Evolutionary conservation across 2,113 vertebrate species (phyloP).

Genomic region (Ursus arctos): DNA sequence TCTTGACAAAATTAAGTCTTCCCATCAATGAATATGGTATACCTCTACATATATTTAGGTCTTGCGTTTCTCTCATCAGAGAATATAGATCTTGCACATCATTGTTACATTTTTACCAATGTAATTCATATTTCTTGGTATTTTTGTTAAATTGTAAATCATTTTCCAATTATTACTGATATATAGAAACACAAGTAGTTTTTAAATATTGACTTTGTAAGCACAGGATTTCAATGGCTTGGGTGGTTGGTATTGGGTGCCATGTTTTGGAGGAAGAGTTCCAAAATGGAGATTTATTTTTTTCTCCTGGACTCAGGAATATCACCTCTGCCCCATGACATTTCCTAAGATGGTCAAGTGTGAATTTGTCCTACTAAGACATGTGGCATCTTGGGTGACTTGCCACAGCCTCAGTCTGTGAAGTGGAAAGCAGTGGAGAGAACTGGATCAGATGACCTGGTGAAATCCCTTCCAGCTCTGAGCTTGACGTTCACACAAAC

Average conservation of each 20-base stretch:
- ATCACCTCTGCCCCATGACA: not conserved
- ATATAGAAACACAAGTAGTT: not conserved
- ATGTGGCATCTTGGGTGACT: not conserved
- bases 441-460: not conserved
- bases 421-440: not conserved
- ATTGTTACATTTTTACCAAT: not conserved
- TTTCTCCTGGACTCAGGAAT: not conserved
- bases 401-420: not conserved
- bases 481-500: not conserved
- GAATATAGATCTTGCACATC: not conserved
- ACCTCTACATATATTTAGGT: not conserved
- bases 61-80: constrained; percentile 22
- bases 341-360: not conserved
- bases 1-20: not conserved
- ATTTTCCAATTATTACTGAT: not conserved
- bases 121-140: not conserved
- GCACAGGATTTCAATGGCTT: not conserved
- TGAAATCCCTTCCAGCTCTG: not conserved
- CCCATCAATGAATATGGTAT: not conserved
- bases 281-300: not conserved
- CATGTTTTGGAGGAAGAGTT: not conserved
- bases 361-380: not conserved
- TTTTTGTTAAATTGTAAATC: not conserved
- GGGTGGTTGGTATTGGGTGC: not conserved
- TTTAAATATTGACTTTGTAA: not conserved